A percentile compares a stretch with the other conserved stretches of the same genome.
Evolutionary conservation across 2,113 vertebrate species (phyloP).

Genomic region (Connochaetes taurinus): DNA sequence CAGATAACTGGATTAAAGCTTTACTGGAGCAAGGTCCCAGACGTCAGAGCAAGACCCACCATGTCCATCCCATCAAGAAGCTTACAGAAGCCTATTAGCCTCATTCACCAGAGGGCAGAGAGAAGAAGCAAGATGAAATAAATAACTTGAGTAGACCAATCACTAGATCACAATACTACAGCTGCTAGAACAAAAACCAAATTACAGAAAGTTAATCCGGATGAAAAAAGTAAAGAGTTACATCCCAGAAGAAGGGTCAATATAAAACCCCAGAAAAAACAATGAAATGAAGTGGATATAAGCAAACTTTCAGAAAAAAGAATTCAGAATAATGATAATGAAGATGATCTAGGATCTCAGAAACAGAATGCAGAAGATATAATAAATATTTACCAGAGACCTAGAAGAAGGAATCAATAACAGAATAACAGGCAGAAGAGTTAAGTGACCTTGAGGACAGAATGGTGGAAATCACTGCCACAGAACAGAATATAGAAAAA

Average conservation of each 20-base stretch:
- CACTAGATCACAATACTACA: background rate
- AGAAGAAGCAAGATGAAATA: background rate
- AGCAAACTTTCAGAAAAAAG: background rate
- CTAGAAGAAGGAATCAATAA: background rate
- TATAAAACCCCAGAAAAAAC: background rate
- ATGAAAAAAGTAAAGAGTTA: background rate
- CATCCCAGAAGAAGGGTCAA: background rate
- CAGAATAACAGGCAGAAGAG: background rate
- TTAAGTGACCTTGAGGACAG: background rate
- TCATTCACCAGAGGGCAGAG: background rate
- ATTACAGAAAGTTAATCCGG: background rate
- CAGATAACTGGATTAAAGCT: background rate
- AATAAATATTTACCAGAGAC: background rate
- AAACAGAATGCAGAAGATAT: background rate
- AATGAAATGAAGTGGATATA: background rate
- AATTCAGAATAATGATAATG: background rate
- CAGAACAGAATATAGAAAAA: background rate
- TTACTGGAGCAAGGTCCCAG: background rate
- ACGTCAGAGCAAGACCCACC: background rate
- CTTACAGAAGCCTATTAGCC: background rate
- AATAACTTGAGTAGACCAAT: background rate
- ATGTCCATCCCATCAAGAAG: background rate
- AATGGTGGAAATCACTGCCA: background rate
- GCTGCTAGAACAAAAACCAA: background rate
- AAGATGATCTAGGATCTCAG: background rate